Evolutionary conservation across 2,797 vertebrate genomes (phyloP), one percentile per base, ranked within the genome.

Genomic region (Syngnathus acus): DNA sequence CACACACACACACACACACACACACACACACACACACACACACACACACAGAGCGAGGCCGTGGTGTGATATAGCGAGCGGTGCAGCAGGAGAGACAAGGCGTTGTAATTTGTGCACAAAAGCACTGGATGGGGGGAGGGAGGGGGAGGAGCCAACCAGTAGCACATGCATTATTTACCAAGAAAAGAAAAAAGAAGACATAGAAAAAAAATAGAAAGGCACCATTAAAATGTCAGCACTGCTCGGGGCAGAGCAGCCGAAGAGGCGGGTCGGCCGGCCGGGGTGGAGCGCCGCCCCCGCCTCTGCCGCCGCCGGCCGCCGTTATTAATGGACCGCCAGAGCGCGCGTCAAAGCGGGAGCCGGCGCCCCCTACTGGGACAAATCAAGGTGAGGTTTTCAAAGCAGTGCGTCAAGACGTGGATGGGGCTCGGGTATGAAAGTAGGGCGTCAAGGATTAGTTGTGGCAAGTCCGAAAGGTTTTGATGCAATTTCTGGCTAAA

Each of bases 81-180:
- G 42, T 45, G 42, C 60, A 62, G 14, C 21, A 26, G 60, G 9
- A 14, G 42, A 62, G 42, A 45, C 60, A 62, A 45, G 40, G 23
- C 65, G 69, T 80, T 85, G 84, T 82, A 84, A 82, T 86, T 82
- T 72, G 73, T 80, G 82, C 82, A 79, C 81, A 62, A 86, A 82
- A 82, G 78, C 76, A 78, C 71, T 13, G 42, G 71, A 68, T 82
- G 82, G 78, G 48, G 71, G 78, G 82, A 75, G 77, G 37, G 72
- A 71, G 65, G 81, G 79, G 60, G 60, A n/a, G 51, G 71, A 73
- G 87, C 84, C 86, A 86, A 86, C 84, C 82, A 82, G 86, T 76
- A 87, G 78, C 85, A 82, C 86, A 89, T 90, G 81, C 79, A 90
- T 90, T 90, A 90, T 90, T 90, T 87, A 90, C 87, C 86, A 87